phyloP scores from a whole-genome alignment of 2,888 invertebrate species.

The Limulus polyphemus region DNA sequence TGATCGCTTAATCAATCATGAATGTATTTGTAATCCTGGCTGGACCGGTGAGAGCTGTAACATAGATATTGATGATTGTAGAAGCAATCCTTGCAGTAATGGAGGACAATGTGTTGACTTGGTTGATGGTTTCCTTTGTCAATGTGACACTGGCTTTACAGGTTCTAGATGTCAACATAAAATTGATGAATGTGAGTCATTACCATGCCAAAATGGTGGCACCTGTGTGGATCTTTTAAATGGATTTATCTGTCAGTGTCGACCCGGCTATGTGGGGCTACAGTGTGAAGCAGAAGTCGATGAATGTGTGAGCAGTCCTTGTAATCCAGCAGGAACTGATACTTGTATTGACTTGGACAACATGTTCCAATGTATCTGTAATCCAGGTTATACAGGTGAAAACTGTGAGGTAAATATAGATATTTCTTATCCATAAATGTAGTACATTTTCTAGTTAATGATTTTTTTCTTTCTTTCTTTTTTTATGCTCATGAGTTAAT shows the following conservation, averaged over 20 bases:
- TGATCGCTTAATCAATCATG: conserved; percentile 70
- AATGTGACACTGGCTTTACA: conserved; percentile 85
- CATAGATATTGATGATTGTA: conserved; percentile 81
- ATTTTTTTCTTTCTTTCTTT: too few relatives aligned
- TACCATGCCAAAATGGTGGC: conserved; percentile 85
- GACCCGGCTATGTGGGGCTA: conserved; percentile 55
- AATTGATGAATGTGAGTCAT: conserved; percentile 77
- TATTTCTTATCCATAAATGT: too few relatives aligned
- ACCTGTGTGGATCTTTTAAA: conserved; percentile 74
- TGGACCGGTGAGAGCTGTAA: conserved; percentile 72
- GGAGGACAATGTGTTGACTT: conserved; percentile 81
- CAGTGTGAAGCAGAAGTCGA: conserved; percentile 88
- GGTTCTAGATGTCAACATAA: conserved; percentile 71
- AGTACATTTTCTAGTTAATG: too few relatives aligned
- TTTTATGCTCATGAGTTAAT: too few relatives aligned
- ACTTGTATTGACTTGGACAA: conserved; percentile 63
- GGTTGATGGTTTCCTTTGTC: conserved; percentile 67
- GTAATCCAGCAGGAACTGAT: conserved; percentile 77
- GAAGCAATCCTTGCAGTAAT: conserved; percentile 75
- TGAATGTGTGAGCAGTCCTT: conserved; percentile 81
- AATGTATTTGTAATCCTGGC: conserved; percentile 82
- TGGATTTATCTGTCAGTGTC: conserved; percentile 81
- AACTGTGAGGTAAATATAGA: conserved; percentile 50
- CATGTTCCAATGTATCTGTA: conserved; percentile 60
- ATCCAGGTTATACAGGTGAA: conserved; percentile 71